These are phyloP conservation scores for Ornithorhynchus anatinus DNA, from an alignment of 2,113 vertebrate species.

Conservation along the genomic window DNA sequence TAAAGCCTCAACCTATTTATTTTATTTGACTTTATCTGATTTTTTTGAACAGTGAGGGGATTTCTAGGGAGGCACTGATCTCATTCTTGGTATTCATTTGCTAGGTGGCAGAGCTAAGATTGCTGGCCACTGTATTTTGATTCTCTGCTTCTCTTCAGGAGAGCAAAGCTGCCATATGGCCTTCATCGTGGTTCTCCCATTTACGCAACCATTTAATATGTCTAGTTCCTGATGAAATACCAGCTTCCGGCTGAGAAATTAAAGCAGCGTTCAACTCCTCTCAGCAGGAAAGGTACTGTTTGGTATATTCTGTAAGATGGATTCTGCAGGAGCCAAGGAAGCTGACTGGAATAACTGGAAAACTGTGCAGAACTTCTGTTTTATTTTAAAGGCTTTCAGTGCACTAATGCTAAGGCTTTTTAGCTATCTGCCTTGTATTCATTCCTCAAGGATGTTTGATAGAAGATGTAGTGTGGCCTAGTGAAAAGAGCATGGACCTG, in stretches of 20 bases:
- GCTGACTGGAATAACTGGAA: constrained; percentile 20
- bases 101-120: not conserved
- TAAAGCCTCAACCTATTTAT: not conserved
- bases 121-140: constrained; percentile 15
- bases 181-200: constrained; percentile 32
- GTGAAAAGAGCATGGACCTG: no score
- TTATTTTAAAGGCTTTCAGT: constrained; percentile 12
- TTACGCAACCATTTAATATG: constrained; percentile 41
- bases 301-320: constrained; percentile 47
- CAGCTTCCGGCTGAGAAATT: constrained; percentile 54
- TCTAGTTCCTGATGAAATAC: constrained; percentile 47
- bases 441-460: not conserved
- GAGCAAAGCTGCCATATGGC: constrained; percentile 53
- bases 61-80: not conserved
- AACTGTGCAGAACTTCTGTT: constrained; percentile 32
- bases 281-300: constrained; percentile 48
- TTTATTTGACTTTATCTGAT: not conserved
- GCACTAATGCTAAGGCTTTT: constrained; percentile 36
- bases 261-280: constrained; percentile 49
- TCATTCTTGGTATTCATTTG: no score
- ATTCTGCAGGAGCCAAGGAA: constrained; percentile 38
- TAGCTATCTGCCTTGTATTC: constrained; percentile 2
- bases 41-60: not conserved
- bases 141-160: constrained; percentile 24
- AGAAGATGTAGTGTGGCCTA: no score